A percentile compares a stretch with the other conserved stretches of the same genome.
Evolutionary conservation across 2,888 invertebrate genomes (phyloP).

Genomic region (Limenitis camilla): DNA sequence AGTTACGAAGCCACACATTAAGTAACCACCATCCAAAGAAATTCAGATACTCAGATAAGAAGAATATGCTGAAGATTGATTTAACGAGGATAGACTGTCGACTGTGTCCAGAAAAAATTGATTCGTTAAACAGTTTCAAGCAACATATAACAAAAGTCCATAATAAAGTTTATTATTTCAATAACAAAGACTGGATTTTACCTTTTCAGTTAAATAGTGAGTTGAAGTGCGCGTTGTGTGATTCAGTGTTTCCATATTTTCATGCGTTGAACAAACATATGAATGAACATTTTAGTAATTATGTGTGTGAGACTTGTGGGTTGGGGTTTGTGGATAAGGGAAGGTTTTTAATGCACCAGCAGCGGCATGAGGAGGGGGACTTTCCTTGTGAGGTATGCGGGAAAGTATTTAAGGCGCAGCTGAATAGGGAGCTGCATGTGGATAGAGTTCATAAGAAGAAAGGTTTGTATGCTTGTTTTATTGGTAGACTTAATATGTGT

Average conservation of each 20-base stretch:
- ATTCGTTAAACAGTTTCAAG: conserved; percentile 48
- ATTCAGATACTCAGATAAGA: conserved; percentile 56
- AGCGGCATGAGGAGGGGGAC: conserved; percentile 50
- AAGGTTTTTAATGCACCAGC: conserved; percentile 58
- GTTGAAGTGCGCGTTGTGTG: conserved; percentile 50
- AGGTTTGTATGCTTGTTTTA: conserved; percentile 3
- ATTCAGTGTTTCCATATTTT: conserved; percentile 48
- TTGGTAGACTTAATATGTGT: neutral
- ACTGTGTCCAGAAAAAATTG: conserved; percentile 42
- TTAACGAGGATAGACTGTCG: conserved; percentile 56
- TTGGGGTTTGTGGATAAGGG: conserved; percentile 48
- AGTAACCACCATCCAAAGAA: conserved; percentile 49
- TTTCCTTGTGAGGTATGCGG: conserved; percentile 59
- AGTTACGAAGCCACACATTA: conserved; percentile 32
- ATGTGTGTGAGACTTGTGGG: conserved; percentile 61
- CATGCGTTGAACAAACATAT: conserved; percentile 64
- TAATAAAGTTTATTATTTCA: conserved; percentile 51
- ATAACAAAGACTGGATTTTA: conserved; percentile 47
- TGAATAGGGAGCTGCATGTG: conserved; percentile 44
- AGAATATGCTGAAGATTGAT: conserved; percentile 62
- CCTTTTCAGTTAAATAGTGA: conserved; percentile 50
- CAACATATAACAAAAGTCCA: conserved; percentile 44
- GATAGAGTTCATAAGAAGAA: conserved; percentile 52
- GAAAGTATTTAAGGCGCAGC: conserved; percentile 53
- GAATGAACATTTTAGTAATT: conserved; percentile 62